Percentiles rank a stretch among this genome's conserved stretches.
phyloP scores from a whole-genome alignment of 2,888 invertebrate species.

The Mycogona germanica region DNA sequence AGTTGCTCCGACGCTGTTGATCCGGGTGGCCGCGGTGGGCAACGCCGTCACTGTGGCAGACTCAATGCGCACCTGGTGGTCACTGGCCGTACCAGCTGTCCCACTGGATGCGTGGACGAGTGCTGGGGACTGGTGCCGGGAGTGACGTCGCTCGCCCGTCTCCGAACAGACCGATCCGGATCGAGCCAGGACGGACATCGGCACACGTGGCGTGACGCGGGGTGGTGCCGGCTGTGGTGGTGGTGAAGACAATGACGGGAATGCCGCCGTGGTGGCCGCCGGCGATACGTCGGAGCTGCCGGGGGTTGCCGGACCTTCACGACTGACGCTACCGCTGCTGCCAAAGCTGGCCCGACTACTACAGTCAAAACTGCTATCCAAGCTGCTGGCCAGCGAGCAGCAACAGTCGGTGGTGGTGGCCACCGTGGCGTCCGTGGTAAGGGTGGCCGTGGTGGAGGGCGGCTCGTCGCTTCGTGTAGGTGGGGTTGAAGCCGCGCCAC shows the following conservation, averaged over 20 bases:
- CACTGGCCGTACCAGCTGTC: too few relatives aligned
- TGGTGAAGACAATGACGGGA: too few relatives aligned
- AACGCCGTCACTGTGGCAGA: too few relatives aligned
- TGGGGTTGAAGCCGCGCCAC: not conserved
- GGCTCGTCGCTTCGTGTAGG: constrained; percentile 1
- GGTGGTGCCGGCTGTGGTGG: not conserved
- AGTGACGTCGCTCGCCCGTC: constrained; percentile 13
- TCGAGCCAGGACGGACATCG: not conserved
- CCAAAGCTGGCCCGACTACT: constrained; percentile 20
- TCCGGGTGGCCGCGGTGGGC: too few relatives aligned
- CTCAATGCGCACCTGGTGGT: too few relatives aligned
- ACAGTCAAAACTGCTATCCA: constrained; percentile 17
- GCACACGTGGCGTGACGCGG: not conserved
- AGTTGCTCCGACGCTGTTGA: too few relatives aligned
- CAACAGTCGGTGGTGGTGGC: not conserved
- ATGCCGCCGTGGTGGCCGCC: too few relatives aligned
- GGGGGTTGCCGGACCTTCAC: constrained; percentile 5
- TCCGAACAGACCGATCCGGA: constrained; percentile 17
- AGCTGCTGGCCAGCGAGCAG: constrained; percentile 9
- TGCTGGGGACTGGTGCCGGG: not conserved
- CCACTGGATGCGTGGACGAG: too few relatives aligned
- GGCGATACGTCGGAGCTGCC: not conserved
- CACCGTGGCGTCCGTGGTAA: not conserved
- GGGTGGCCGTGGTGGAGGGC: not conserved
- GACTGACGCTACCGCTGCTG: constrained; percentile 11